Evolutionary conservation across 2,888 invertebrate species (phyloP), one percentile per base, ranked within the genome.

Genomic region (Agrotis exclamationis): DNA sequence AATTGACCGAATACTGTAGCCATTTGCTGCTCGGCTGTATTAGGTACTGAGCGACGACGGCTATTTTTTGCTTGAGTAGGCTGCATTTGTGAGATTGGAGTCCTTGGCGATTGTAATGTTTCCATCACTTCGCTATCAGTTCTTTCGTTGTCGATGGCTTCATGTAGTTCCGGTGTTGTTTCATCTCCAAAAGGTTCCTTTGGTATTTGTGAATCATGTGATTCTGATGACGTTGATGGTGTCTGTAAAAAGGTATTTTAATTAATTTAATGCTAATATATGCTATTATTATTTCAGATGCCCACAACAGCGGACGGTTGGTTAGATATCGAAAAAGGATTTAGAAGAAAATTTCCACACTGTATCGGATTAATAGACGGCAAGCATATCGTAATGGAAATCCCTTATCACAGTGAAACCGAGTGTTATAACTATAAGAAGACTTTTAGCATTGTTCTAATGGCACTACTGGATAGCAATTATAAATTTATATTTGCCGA

Each of bases 401-500:
- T 48, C 60, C 88, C 88, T 18, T 24, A 24, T 50, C 67, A 74
- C 74, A 75, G 68, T 62, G 68, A 72, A 75, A 70, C 70, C 11
- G 72, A 72, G 72, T 72, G 74, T 78, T 87, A 67, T 47, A 86
- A 86, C 57, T 88, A 87, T 79, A 88, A 88, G 74, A 83, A 84
- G 16, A 72, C 72, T 57, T 72, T 75, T 64, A 74, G 71, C 74
- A 83, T 87, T 76, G 83, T 85, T 44, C 80, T 89, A 2, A 63
- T 88, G 70, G 88, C 86, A 4, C 59, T 88, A 79, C 88, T 89
- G 20, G 87, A 89, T 81, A 76, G 77, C 73, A 74, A 88, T 20
- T 89, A 87, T 53, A 83, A 84, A 68, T 87, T 87, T 82, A 76
- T 86, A 63, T 86, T 79, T 48, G 83, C 75, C 3, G 84, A 86